Conservation (phyloP, 2,113 vertebrate genomes). For the Oceanodroma tethys region DNA sequence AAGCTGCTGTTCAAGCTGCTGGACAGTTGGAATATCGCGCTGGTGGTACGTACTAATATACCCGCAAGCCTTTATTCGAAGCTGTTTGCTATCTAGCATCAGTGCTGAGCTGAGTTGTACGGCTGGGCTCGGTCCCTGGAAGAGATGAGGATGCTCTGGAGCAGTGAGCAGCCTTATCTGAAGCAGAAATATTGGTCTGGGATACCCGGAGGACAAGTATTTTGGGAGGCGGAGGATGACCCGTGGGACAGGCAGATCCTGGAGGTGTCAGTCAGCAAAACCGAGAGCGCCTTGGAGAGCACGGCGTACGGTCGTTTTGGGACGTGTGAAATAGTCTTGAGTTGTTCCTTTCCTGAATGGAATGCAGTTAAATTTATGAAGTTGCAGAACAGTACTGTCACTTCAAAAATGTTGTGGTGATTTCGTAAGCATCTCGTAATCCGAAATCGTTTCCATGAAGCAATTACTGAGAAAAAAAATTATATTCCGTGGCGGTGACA, state of each 20-base stretch:
- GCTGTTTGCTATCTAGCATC: background rate
- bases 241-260: background rate
- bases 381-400: too few species aligned
- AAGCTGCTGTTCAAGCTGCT: background rate
- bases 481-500: background rate
- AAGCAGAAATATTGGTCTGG: background rate
- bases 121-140: background rate
- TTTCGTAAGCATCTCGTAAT: background rate
- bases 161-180: background rate
- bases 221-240: background rate
- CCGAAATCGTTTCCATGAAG: too few species aligned
- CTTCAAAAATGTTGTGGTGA: background rate
- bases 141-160: background rate
- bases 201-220: background rate
- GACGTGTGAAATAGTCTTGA: too few species aligned
- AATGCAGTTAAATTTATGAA: background rate
- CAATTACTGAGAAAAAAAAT: background rate
- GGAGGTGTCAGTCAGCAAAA: background rate
- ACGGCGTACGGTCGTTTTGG: fast-evolving
- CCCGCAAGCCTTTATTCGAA: background rate
- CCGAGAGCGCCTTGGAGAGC: background rate
- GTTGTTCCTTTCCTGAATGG: background rate
- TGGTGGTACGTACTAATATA: background rate
- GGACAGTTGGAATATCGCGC: background rate
- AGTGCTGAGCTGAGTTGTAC: background rate